These are phyloP conservation scores for Chironex yamaguchii DNA, from an alignment of 30 jellyfish, hydroid and myxozoan genomes.

Conservation along the genomic window DNA sequence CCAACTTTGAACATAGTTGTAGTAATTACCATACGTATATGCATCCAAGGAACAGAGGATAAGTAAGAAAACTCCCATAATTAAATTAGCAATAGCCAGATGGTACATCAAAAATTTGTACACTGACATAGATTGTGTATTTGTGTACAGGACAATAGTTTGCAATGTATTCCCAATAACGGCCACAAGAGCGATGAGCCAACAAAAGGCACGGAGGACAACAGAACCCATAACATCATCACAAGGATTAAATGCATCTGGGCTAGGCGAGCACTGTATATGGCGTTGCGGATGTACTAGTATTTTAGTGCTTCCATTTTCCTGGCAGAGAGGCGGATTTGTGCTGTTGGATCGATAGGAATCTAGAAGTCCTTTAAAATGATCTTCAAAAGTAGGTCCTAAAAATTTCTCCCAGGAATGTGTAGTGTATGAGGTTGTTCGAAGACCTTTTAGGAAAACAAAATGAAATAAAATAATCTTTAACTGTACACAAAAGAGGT, in stretches of 20 bases:
- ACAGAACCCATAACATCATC: slow-evolving; percentile 92
- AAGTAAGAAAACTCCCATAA: slow-evolving; percentile 84
- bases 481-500: too few species aligned
- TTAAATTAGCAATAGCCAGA: slow-evolving; percentile 85
- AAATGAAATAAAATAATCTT: too few species aligned
- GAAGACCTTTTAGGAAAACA: too few species aligned
- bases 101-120: slow-evolving; percentile 90
- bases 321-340: slow-evolving; percentile 51
- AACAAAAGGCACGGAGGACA: slow-evolving; percentile 82
- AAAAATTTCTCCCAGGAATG: too few species aligned
- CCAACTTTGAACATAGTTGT: slow-evolving; percentile 88
- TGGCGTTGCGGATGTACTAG: slow-evolving; percentile 59
- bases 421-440: too few species aligned
- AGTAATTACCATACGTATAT: slow-evolving; percentile 83
- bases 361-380: background rate
- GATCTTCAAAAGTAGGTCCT: too few species aligned
- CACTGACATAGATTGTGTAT: slow-evolving; percentile 78
- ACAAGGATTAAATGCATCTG: slow-evolving; percentile 97
- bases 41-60: slow-evolving; percentile 90
- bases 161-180: slow-evolving; percentile 82
- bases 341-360: slow-evolving; percentile 15
- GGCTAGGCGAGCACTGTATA: slow-evolving; percentile 79
- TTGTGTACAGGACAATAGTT: slow-evolving; percentile 77
- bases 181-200: slow-evolving; percentile 86
- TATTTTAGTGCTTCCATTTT: slow-evolving; percentile 19